phyloP scores from a whole-genome alignment of 2,888 invertebrate species.

The Girardia tigrina region DNA sequence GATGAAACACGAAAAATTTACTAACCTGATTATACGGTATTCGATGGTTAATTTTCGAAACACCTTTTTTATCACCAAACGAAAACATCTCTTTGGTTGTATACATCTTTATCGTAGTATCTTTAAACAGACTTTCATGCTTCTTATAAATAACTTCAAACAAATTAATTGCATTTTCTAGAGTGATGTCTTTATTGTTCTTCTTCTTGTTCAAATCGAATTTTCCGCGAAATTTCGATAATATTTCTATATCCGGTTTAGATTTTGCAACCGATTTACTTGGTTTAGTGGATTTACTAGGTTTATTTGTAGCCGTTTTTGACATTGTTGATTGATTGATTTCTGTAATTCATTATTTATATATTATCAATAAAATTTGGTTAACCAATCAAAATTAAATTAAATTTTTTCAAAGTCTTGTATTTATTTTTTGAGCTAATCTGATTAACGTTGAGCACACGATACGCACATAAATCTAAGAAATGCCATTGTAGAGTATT shows the following conservation, averaged over 20 bases:
- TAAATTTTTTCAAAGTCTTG: no score
- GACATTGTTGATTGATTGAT: not conserved
- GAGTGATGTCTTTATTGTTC: not conserved
- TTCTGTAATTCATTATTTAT: not conserved
- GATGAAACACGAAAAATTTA: not conserved
- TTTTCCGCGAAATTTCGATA: not conserved
- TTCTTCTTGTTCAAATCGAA: not conserved
- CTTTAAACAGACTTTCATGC: not conserved
- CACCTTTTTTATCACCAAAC: not conserved
- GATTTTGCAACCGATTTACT: slow-evolving; percentile 8
- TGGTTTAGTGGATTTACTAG: not conserved
- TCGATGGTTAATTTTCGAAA: not conserved
- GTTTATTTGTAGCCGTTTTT: no score
- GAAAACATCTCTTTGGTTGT: not conserved
- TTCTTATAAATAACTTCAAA: slow-evolving; percentile 20
- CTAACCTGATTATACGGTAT: not conserved
- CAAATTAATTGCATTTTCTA: not conserved
- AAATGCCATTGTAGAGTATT: slow-evolving; percentile 15
- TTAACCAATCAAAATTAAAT: slow-evolving; percentile 6
- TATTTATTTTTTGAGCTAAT: no score
- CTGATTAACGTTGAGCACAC: no score
- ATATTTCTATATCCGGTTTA: not conserved
- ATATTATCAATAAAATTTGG: not conserved
- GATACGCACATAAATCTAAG: not conserved
- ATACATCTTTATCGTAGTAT: not conserved